Conservation (phyloP, 1,140 invertebrate genomes). For the Cepaea nemoralis region DNA sequence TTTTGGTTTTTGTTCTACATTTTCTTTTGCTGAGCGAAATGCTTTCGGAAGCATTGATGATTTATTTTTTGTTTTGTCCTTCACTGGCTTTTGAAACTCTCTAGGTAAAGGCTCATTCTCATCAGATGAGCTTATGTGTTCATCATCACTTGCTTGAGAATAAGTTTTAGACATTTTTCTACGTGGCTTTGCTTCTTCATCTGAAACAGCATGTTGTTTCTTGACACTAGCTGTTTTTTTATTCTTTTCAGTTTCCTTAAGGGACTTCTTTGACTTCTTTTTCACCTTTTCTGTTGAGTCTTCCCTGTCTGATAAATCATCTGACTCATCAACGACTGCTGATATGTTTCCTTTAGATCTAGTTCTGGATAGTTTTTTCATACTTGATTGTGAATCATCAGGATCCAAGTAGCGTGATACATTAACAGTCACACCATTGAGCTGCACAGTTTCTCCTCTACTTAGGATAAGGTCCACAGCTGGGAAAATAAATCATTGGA, state of each 20-base stretch:
- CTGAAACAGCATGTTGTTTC: neutral
- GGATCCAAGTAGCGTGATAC: neutral
- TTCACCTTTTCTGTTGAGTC: neutral
- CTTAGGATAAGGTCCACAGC: constrained; percentile 8
- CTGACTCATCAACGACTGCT: neutral
- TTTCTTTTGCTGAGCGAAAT: no score
- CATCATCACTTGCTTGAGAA: neutral
- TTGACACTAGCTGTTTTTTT: neutral
- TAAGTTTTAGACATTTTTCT: neutral
- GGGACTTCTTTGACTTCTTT: neutral
- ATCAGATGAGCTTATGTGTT: neutral
- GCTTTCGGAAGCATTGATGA: no score
- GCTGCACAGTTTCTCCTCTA: neutral
- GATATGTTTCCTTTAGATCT: neutral
- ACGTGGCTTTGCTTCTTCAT: neutral
- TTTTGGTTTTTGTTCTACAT: no score
- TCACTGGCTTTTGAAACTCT: no score
- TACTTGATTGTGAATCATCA: neutral
- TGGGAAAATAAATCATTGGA: neutral
- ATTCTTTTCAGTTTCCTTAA: neutral
- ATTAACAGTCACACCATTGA: neutral
- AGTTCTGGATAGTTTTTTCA: neutral
- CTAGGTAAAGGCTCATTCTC: no score
- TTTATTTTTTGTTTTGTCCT: no score
- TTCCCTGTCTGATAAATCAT: neutral